Evolutionary conservation across 2,797 vertebrate species (phyloP), one percentile per base, ranked within the genome.

Genomic region (Dicrostonyx torquatus): DNA sequence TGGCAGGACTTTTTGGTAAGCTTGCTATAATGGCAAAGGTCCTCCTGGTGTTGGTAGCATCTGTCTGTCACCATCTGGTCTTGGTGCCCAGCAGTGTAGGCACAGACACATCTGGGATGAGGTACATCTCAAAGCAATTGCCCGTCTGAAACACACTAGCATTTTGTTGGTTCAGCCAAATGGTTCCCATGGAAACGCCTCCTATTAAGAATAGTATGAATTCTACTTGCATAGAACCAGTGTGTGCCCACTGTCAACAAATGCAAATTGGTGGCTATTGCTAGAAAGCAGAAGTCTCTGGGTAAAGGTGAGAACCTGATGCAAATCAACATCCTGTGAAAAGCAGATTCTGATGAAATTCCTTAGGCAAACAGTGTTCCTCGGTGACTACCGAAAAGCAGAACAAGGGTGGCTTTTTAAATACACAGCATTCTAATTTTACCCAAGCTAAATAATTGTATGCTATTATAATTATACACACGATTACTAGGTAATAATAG

Each of bases 371-470:
- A 92, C 72, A 85, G 40, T 58, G 50, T 77, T 96, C 93, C 88
- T 73, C 70, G 73, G 85, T 85, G 37, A 64, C 37, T 75, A 75
- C 77, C 72, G 48, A 89, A 96, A 97, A 96, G 91, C 72, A 96
- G 92, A 95, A 95, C 79, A 79, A 77, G 62, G 90, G 82, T 95
- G 93, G 95, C 90, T 95, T 83, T 79, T 97, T 96, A 96, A 96
- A 95, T 94, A 96, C n/a, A 95, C 0, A 84, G 45, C 83, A 92
- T 96, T 97, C 96, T 96, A 92, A 96, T 96, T 97, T 97, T 96
- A 97, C 95, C 95, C 96, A 96, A 96, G 97, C 96, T 95, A 96
- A 97, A 97, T 97, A 97, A 97, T 96, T 97, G 95, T 31, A 97
- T 92, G 94, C 93, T 97, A 94, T 97, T 96, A 96, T 96, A 96